Conservation (phyloP, 1,140 invertebrate species). For the Helicorthomorpha holstii region DNA sequence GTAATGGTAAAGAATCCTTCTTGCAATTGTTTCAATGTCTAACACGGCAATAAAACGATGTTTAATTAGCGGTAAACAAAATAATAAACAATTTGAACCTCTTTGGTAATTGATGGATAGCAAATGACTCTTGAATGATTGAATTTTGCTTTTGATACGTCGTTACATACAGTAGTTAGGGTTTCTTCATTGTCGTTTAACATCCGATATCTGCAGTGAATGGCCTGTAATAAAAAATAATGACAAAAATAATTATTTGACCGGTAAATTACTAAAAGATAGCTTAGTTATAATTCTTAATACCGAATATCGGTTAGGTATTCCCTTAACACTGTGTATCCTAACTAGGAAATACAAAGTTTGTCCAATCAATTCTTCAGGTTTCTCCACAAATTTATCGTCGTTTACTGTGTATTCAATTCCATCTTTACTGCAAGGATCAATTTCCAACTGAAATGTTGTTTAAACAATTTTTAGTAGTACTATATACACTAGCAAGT, state of each 20-base stretch:
- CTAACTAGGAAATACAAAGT: conserved; percentile 31
- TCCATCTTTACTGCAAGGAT: conserved; percentile 29
- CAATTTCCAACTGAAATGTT: conserved; percentile 23
- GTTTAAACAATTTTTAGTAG: no score
- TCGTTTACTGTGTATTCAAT: conserved; percentile 31
- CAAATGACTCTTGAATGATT: conserved; percentile 30
- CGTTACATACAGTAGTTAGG: conserved; percentile 26
- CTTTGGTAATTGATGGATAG: conserved; percentile 26
- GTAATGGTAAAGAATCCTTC: conserved; percentile 31
- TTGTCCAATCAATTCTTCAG: conserved; percentile 29
- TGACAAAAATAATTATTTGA: neutral
- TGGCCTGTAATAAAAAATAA: conserved; percentile 25
- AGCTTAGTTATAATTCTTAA: neutral
- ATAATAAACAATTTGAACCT: conserved; percentile 20
- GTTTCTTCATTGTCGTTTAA: conserved; percentile 30
- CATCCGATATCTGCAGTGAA: conserved; percentile 35
- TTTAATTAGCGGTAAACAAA: neutral
- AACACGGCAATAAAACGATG: conserved; percentile 8
- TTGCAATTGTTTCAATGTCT: conserved; percentile 33
- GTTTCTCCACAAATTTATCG: conserved; percentile 32
- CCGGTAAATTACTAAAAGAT: neutral
- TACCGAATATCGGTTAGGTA: conserved; percentile 34
- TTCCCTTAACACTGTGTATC: conserved; percentile 27
- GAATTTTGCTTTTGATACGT: conserved; percentile 36
- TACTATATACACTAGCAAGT: no score